Percentiles rank a stretch among this genome's conserved stretches.
These are phyloP conservation scores for Corydoras sp. DNA, from an alignment of 2,113 vertebrate genomes.

Conservation along the genomic window DNA sequence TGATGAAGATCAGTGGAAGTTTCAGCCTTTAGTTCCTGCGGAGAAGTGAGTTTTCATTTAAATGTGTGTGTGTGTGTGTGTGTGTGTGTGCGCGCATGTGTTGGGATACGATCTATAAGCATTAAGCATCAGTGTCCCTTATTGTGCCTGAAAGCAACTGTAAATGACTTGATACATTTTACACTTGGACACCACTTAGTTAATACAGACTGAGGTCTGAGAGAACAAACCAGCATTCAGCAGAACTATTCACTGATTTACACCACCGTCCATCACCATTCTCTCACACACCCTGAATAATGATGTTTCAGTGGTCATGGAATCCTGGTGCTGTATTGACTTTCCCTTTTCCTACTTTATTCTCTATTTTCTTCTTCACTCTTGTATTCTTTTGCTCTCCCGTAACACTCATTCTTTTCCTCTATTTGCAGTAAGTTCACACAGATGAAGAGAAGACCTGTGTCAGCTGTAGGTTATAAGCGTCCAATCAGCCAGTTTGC, in stretches of 20 bases:
- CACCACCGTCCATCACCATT: background rate
- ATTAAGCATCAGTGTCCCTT: background rate
- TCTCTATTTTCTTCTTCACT: background rate
- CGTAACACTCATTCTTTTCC: conserved; percentile 16
- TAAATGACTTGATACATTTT: background rate
- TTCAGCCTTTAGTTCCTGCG: conserved; percentile 82
- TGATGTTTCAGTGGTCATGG: background rate
- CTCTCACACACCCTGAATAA: background rate
- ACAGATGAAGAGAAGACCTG: conserved; percentile 88
- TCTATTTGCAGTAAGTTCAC: conserved; percentile 61
- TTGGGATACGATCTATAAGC: too few relatives aligned
- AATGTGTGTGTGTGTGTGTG: background rate
- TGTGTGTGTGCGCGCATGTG: background rate
- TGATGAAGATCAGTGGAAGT: conserved; percentile 96
- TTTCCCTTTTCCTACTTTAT: conserved; percentile 1
- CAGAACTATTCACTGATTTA: background rate
- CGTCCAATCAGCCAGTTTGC: conserved; percentile 94
- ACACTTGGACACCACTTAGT: background rate
- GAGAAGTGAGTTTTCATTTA: conserved; percentile 69
- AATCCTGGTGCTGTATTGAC: background rate
- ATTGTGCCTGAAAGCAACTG: background rate
- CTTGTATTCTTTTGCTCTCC: conserved; percentile 4
- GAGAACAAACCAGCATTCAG: conserved; percentile 3
- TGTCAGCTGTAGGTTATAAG: conserved; percentile 92
- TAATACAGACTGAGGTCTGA: background rate